Evolutionary conservation across 2,888 invertebrate species (phyloP).

Genomic region (Linnaemya tessellans): DNA sequence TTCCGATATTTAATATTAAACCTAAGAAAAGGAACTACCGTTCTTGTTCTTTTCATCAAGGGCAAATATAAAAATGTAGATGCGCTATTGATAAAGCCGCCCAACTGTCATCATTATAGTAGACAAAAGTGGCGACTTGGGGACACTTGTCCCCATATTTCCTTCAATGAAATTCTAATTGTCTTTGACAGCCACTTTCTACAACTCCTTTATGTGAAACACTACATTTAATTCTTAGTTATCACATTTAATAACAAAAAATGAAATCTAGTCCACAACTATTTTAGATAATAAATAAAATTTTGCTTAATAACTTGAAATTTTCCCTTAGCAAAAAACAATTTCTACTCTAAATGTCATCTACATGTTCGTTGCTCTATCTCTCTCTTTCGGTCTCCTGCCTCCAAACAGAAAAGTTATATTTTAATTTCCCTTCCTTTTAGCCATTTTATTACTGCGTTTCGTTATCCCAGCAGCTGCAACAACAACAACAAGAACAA

Average conservation of each 20-base stretch:
- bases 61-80: too few relatives aligned
- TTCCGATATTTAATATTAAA: too few relatives aligned
- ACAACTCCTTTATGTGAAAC: background rate
- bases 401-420: constrained; percentile 8
- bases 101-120: too few relatives aligned
- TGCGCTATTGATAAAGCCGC: too few relatives aligned
- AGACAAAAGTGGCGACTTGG: too few relatives aligned
- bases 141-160: too few relatives aligned
- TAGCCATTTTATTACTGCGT: background rate
- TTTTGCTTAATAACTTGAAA: background rate
- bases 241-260: constrained; percentile 7
- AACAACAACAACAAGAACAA: background rate
- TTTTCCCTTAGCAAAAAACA: background rate
- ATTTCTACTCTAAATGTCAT: constrained; percentile 10
- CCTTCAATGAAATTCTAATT: background rate
- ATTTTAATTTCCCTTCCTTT: constrained; percentile 36
- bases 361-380: background rate
- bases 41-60: too few relatives aligned
- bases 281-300: constrained; percentile 6
- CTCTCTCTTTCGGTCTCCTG: background rate
- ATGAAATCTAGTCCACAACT: constrained; percentile 12
- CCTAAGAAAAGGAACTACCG: too few relatives aligned
- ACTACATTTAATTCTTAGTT: background rate
- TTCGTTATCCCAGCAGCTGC: background rate
- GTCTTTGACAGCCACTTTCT: background rate